Evolutionary conservation across 2,797 vertebrate species (phyloP).

Genomic region (Pantherophis alleghaniensis): DNA sequence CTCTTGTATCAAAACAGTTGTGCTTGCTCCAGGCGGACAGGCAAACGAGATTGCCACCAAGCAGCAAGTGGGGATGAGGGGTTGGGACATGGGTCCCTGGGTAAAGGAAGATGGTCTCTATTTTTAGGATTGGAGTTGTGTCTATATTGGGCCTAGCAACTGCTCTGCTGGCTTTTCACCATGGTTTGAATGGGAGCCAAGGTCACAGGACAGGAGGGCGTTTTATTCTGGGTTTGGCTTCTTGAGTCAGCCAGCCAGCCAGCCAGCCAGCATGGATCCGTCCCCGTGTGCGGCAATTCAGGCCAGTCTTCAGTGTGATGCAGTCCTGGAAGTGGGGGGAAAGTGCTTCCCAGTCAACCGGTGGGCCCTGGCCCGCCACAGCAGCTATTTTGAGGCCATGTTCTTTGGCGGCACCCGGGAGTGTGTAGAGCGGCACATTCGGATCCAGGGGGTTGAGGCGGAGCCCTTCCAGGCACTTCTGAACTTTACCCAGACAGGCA

Average conservation of each 20-base stretch:
- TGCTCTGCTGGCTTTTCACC: background rate
- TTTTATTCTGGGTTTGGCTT: constrained; percentile 45
- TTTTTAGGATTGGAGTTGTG: background rate
- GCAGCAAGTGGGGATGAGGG: background rate
- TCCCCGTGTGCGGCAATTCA: background rate
- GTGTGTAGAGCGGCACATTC: constrained; percentile 72
- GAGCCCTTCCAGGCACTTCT: constrained; percentile 78
- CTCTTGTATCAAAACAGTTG: too few species aligned
- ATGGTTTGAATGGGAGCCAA: background rate
- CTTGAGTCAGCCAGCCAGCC: background rate
- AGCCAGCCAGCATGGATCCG: constrained; percentile 38
- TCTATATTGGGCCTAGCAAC: constrained; percentile 1
- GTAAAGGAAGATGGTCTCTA: background rate
- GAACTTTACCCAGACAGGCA: constrained; percentile 69
- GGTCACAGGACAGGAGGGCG: too few species aligned
- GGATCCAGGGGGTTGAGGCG: constrained; percentile 75
- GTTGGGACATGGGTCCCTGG: background rate
- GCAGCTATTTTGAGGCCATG: constrained; percentile 85
- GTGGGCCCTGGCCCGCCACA: constrained; percentile 74
- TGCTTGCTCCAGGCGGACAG: fast-evolving
- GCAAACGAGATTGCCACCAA: too few species aligned
- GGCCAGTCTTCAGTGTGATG: constrained; percentile 62
- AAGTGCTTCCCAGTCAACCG: constrained; percentile 82
- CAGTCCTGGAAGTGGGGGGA: constrained; percentile 74
- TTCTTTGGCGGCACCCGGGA: constrained; percentile 85